Evolutionary conservation across 2,797 vertebrate genomes (phyloP), one percentile per base, ranked within the genome.

Genomic region (Todus mexicanus): DNA sequence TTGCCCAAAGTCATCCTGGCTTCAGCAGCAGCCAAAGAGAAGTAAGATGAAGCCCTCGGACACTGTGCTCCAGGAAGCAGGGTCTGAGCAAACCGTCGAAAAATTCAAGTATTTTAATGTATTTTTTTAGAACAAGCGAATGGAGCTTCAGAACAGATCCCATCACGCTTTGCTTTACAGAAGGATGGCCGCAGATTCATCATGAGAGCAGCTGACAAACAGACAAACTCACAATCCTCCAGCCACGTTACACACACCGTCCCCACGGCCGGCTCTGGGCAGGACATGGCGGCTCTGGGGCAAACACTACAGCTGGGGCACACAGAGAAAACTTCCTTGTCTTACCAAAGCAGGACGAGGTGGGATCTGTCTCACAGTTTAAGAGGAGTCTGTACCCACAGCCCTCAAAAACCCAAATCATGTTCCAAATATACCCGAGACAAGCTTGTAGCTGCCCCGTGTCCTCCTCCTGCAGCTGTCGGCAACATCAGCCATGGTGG

Each of bases 51-150:
- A 81, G 42, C 25, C 15, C 51, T 85, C 47, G 68, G 48, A 26
- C 13, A 10, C 43, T 31, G n/a, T 5, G 5, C 56, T 76, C 38
- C 40, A 68, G 78, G 83, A 94, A 94, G 60, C 77, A 70, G 59
- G 26, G 53, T 87, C 63, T 86, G 71, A 87, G 92, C 75, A 82
- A 4, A 15, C 74, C 45, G 25, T 85, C 84, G 69, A 85, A 97
- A 97, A 97, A 96, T 38, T 90, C 64, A 91, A 87, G 11, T 88
- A 72, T 92, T 97, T 97, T 96, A 96, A 96, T 92, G 56, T 70
- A 3, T 13, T 65, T 72, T 92, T 84, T 78, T 47, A 71, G 94
- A 95, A 84, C 60, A 93, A 91, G 75, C 86, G 87, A 93, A 92
- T 40, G 87, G 91, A 88, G 79, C 73, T 77, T 75, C 56, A 51